Conservation (phyloP, 2,888 invertebrate genomes). For the Pyralis farinalis region DNA sequence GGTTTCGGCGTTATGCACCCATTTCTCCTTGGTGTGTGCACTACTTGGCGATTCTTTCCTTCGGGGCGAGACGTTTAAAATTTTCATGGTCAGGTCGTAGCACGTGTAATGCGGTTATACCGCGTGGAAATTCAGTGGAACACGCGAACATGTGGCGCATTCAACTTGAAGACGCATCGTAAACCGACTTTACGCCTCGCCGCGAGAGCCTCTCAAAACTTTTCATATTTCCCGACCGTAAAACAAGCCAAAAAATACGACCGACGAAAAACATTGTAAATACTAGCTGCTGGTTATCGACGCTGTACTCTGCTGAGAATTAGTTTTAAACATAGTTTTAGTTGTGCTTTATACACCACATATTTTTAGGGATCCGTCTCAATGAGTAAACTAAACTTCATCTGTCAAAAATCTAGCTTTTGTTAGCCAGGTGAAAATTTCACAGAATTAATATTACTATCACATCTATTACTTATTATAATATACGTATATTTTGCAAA, state of each 20-base stretch:
- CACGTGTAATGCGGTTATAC: slow-evolving; percentile 71
- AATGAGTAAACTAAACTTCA: no score
- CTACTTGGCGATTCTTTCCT: slow-evolving; percentile 44
- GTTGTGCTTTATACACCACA: no score
- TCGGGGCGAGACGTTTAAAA: slow-evolving; percentile 64
- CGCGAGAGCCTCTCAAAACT: slow-evolving; percentile 74
- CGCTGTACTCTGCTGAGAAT: slow-evolving; percentile 50
- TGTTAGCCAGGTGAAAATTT: no score
- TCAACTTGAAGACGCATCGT: slow-evolving; percentile 75
- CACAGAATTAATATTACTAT: no score
- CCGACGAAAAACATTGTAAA: slow-evolving; percentile 78
- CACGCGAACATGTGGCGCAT: slow-evolving; percentile 71
- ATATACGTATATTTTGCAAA: no score
- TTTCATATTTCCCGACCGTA: slow-evolving; percentile 78
- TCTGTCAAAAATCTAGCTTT: no score
- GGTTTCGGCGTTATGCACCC: slow-evolving; percentile 28
- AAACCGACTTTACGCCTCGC: slow-evolving; percentile 76
- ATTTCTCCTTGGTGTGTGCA: slow-evolving; percentile 30
- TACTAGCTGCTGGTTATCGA: slow-evolving; percentile 68
- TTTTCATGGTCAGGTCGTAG: slow-evolving; percentile 76
- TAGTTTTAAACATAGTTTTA: slow-evolving; percentile 75
- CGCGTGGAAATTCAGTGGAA: slow-evolving; percentile 60
- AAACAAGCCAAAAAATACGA: slow-evolving; percentile 79
- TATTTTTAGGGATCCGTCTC: no score
- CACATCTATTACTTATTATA: no score